Conservation (phyloP, 2,888 invertebrate genomes). For the Melitaea athalia region DNA sequence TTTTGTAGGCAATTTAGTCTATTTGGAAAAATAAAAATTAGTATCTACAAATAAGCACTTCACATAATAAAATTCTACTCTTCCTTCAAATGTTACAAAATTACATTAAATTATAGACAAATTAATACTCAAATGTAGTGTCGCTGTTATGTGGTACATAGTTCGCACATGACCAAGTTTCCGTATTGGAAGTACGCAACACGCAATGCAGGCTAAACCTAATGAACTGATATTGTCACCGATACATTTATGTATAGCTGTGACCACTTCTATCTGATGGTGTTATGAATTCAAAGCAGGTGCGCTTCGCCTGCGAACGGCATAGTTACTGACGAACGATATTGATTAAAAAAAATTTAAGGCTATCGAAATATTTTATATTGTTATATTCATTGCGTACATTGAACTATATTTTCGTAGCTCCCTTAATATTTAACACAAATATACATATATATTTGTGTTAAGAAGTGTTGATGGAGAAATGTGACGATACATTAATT, state of each 20-base stretch:
- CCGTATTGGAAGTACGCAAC: not conserved
- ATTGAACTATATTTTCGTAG: not conserved
- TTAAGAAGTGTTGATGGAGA: too few species aligned
- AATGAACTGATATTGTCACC: slow-evolving; percentile 13
- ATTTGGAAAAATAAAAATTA: too few species aligned
- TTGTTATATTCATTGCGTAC: not conserved
- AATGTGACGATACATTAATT: too few species aligned
- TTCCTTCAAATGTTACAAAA: too few species aligned
- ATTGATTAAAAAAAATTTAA: slow-evolving; percentile 25
- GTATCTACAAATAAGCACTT: too few species aligned
- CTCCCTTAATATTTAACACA: not conserved
- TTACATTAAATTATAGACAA: too few species aligned
- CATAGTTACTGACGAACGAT: slow-evolving; percentile 41
- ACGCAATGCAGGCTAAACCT: slow-evolving; percentile 18
- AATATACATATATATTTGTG: too few species aligned
- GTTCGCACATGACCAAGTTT: not conserved
- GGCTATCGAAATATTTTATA: slow-evolving; percentile 18
- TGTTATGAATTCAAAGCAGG: slow-evolving; percentile 43
- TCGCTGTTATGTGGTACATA: not conserved
- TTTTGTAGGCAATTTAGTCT: too few species aligned
- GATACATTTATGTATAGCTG: slow-evolving; percentile 18
- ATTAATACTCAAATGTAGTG: not conserved
- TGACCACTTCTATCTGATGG: slow-evolving; percentile 28
- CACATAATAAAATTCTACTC: too few species aligned
- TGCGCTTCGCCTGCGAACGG: slow-evolving; percentile 38